Evolutionary conservation across 2,797 vertebrate species (phyloP), one percentile per base, ranked within the genome.

Genomic region (Lithobates pipiens): DNA sequence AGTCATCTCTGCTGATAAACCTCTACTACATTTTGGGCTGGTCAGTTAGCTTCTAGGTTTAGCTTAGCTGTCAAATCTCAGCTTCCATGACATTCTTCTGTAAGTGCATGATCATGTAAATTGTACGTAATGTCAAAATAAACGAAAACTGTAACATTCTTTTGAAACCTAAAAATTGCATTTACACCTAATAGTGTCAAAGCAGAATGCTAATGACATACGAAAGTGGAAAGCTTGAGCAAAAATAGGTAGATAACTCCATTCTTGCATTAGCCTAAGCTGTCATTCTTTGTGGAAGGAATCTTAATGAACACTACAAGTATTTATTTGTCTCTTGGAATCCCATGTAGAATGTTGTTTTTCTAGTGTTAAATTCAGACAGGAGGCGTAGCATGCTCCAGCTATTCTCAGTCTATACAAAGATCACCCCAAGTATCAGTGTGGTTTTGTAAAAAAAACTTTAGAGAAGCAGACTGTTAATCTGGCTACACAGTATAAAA

Each of bases 331-430:
- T 73, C 46, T 25, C 68, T 79, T 79, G 27, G 54, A 71, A 72
- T 72, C 42, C 83, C 32, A 32, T 34, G 25, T 18, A 80, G 77
- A 75, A 80, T 85, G 84, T n/a, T 32, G 77, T 75, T 85, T 73
- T 57, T 50, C 29, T 76, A 77, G 44, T 68, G 42, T 36, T 27
- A 61, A 61, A 27, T 39, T 0, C 46, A 63, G 67, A 46, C 27
- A 42, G 39, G 42, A 68, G 10, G 13, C 32, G 36, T 13, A 54
- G 25, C 1, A 5, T 39, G 25, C 15, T 16, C 8, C 46, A 57
- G 69, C 65, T 70, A 57, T 39, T 16, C n/a, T 42, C 34, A 42
- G 21, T 18, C 2, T 10, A 21, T 5, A 74, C 21, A 73, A 42
- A 36, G 10, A 82, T 63, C 8, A 80, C 50, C 29, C 29, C 15